Base-by-base conservation (phyloP, 1,140 invertebrate species). In the Procambarus clarkii region DNA sequence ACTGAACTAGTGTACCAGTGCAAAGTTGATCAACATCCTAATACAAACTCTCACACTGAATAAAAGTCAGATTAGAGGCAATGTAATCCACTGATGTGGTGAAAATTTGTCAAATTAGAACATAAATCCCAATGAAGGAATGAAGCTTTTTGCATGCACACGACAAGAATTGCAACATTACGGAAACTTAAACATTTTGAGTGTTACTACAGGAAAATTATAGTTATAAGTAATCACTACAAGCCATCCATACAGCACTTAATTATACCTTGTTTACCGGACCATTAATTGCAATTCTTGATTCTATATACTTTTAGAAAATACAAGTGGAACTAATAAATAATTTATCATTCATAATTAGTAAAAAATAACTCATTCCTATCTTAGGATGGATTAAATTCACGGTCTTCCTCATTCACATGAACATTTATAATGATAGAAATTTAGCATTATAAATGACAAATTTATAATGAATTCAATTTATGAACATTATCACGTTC, bases 81-180 rank as follows among this genome's bases (percentile, higher is more conserved):
- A 69, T n/a, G 21, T 69, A 2, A 69, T 69, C 64, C 64, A 69
- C 0, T 18, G 21, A 69, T 18, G 64, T 69, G 64, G 34, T 69
- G 64, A 69, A 69, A 18, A 69, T 13, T 21, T 74, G 7, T 74
- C n/a, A 21, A 74, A 58, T 48, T 50, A 77, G 71, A 86, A 45
- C 44, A 60, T 34, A 77, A 81, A 86, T 69, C 84, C n/a, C 76
- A 77, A 21, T 77, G 24, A 77, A 15, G 0, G 81, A 86, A 86
- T n/a, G 74, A n/a, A 77, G 45, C 71, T 77, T 86, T 54, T 77
- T 86, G 74, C 84, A 86, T 69, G 74, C 74, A 86, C 74, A 77
- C 78, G 48, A 86, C n/a, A 86, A 76, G 48, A 86, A 71, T 76
- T 44, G 71, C 71, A 76, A 76, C 84, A 86, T 86, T 50, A 74